Evolutionary conservation across 1,140 invertebrate species (phyloP).

Genomic region (Hyposmocoma kahamanoa): DNA sequence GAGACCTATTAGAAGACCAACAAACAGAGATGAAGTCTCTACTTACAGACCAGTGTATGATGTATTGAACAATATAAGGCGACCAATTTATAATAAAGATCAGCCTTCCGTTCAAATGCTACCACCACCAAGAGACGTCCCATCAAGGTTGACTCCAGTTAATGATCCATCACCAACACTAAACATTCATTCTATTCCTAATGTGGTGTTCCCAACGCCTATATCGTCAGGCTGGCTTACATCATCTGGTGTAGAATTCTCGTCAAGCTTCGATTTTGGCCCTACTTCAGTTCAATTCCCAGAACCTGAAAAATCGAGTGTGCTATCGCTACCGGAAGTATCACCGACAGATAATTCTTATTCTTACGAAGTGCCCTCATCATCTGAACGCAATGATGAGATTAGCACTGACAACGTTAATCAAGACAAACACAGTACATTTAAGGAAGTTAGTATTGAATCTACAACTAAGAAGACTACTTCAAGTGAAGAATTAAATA

Average conservation of each 20-base stretch:
- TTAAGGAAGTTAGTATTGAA: slow-evolving; percentile 22
- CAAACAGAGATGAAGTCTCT: slow-evolving; percentile 55
- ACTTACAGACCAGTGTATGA: slow-evolving; percentile 63
- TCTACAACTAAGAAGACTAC: slow-evolving; percentile 13
- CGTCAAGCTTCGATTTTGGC: slow-evolving; percentile 53
- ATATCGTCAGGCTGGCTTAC: slow-evolving; percentile 60
- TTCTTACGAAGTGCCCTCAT: slow-evolving; percentile 34
- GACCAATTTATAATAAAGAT: slow-evolving; percentile 46
- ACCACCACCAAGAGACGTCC: slow-evolving; percentile 49
- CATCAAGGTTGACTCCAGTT: slow-evolving; percentile 30
- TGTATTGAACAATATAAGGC: slow-evolving; percentile 51
- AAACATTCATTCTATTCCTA: slow-evolving; percentile 21
- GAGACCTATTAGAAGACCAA: slow-evolving; percentile 46
- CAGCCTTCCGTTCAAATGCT: slow-evolving; percentile 54
- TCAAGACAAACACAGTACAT: too few species aligned
- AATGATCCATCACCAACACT: slow-evolving; percentile 24
- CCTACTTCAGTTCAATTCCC: slow-evolving; percentile 44
- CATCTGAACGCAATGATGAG: slow-evolving; percentile 32
- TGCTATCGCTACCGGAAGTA: slow-evolving; percentile 18
- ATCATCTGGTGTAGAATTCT: slow-evolving; percentile 55
- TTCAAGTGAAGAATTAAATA: slow-evolving; percentile 16
- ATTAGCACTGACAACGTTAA: slow-evolving; percentile 29
- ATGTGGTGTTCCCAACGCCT: slow-evolving; percentile 56
- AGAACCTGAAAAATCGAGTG: slow-evolving; percentile 23
- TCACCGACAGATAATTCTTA: slow-evolving; percentile 30